phyloP scores from a whole-genome alignment of 1,140 invertebrate species.

The Adelges cooleyi region DNA sequence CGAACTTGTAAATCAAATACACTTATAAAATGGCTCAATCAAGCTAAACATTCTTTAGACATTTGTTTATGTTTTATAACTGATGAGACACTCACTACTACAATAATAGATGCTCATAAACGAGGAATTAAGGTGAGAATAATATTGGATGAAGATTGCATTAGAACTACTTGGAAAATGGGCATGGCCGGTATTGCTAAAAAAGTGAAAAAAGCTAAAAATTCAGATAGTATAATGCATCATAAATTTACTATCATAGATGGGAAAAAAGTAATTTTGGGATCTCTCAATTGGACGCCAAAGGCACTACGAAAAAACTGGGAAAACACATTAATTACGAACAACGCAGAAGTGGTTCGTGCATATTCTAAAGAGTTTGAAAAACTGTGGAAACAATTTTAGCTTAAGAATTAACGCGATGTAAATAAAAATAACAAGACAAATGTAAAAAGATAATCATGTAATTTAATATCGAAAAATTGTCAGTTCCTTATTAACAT shows the following conservation, averaged over 20 bases:
- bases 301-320: not conserved
- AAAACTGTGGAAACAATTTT: constrained; percentile 2
- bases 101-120: constrained; percentile 10
- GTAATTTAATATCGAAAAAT: too few species aligned
- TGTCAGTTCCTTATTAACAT: too few species aligned
- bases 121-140: not conserved
- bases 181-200: not conserved
- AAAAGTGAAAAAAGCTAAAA: not conserved
- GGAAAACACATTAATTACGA: constrained; percentile 8
- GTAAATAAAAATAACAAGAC: too few species aligned
- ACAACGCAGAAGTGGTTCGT: not conserved
- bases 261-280: constrained; percentile 2
- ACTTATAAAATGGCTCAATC: not conserved
- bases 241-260: constrained; percentile 15
- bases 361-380: not conserved
- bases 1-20: not conserved
- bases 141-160: not conserved
- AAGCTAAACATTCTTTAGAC: not conserved
- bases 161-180: not conserved
- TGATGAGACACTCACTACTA: not conserved
- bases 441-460: too few species aligned
- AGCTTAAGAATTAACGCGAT: too few species aligned
- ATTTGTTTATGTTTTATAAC: not conserved
- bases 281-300: constrained; percentile 7
- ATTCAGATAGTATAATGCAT: not conserved